Percentiles rank a stretch among this genome's conserved stretches.
Conservation (phyloP, 1,140 invertebrate species). For the Euwallacea similis region DNA sequence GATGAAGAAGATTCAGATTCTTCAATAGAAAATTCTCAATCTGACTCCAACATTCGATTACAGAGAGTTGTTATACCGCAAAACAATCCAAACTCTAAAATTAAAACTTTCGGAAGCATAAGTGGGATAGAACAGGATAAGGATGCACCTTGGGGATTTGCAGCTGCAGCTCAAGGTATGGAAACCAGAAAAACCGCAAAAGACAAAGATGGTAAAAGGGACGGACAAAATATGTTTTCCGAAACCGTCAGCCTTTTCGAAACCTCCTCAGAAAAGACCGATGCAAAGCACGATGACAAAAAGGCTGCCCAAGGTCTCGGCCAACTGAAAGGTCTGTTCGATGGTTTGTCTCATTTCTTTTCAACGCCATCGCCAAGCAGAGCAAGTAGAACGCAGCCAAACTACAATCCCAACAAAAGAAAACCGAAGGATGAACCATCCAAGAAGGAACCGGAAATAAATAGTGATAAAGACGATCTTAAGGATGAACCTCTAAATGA, state of each 20-base stretch:
- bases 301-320: conserved; percentile 57
- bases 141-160: conserved; percentile 76
- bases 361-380: conserved; percentile 61
- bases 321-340: conserved; percentile 76
- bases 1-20: conserved; percentile 49
- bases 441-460: conserved; percentile 10
- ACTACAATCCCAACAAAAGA: conserved; percentile 58
- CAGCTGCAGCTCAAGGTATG: conserved; percentile 61
- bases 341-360: conserved; percentile 84
- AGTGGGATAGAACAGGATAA: conserved; percentile 56
- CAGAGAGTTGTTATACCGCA: conserved; percentile 40
- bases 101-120: conserved; percentile 57
- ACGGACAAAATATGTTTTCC: conserved; percentile 35
- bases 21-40: conserved; percentile 38
- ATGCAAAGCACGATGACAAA: conserved; percentile 33
- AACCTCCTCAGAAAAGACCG: conserved; percentile 20
- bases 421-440: conserved; percentile 44
- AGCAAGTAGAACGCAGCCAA: conserved; percentile 54
- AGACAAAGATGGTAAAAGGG: not conserved
- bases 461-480: conserved; percentile 12
- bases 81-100: conserved; percentile 30
- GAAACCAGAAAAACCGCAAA: conserved; percentile 57
- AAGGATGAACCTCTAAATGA: not conserved
- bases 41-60: conserved; percentile 37
- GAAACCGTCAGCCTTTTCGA: conserved; percentile 30